Conservation (phyloP, 2,113 vertebrate genomes). For the Otus sunia region DNA sequence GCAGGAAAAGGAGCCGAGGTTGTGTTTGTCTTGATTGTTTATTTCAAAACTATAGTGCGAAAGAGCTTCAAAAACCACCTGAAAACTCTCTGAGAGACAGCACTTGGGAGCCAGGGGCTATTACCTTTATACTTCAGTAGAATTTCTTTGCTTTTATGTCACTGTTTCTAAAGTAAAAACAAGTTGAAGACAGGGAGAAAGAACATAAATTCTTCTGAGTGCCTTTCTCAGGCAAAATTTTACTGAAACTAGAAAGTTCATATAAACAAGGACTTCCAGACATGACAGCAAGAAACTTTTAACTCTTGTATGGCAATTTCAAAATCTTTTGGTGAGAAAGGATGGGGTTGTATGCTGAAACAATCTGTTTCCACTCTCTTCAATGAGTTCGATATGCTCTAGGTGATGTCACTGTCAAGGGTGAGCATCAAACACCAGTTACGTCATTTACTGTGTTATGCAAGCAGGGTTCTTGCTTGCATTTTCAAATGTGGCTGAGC, state of each 20-base stretch:
- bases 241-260: not conserved
- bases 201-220: not conserved
- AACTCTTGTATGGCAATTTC: not conserved
- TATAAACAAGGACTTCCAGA: not conserved
- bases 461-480: not conserved
- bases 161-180: not conserved
- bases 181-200: not conserved
- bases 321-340: not conserved
- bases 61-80: not conserved
- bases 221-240: not conserved
- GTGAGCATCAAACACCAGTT: not conserved
- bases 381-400: not conserved
- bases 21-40: not conserved
- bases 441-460: not conserved
- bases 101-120: not conserved
- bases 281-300: not conserved
- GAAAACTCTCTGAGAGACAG: not conserved
- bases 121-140: not conserved
- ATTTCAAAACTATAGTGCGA: not conserved
- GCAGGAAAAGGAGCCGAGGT: not conserved
- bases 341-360: not conserved
- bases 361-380: not conserved
- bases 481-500: not conserved
- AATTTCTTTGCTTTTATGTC: not conserved
- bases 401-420: not conserved